phyloP scores from a whole-genome alignment of 1,140 invertebrate species.

The Probaryconus sp. region DNA sequence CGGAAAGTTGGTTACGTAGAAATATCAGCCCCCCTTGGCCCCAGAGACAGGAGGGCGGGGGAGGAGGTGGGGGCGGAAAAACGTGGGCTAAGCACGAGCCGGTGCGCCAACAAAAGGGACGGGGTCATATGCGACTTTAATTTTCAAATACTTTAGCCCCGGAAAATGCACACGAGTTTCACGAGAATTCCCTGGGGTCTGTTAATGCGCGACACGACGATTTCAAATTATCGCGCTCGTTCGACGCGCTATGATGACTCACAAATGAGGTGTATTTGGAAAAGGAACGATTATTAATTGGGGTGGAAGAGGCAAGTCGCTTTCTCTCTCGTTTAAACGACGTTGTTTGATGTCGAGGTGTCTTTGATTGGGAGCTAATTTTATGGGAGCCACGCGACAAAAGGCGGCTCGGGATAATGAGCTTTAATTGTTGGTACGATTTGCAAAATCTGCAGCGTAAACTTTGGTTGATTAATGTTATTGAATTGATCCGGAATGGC shows the following conservation, averaged over 20 bases:
- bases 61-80: too few relatives aligned
- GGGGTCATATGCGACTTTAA: slow-evolving; percentile 32
- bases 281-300: slow-evolving; percentile 21
- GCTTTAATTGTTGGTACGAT: too few relatives aligned
- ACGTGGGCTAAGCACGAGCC: too few relatives aligned
- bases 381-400: too few relatives aligned
- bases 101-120: slow-evolving; percentile 36
- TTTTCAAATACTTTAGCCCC: slow-evolving; percentile 27
- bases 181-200: slow-evolving; percentile 30
- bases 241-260: too few relatives aligned
- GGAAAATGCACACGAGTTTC: slow-evolving; percentile 14
- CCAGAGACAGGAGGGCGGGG: slow-evolving; percentile 33
- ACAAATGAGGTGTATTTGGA: slow-evolving; percentile 20
- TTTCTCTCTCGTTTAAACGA: background rate
- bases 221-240: background rate
- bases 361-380: too few relatives aligned
- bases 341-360: background rate
- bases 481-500: too few relatives aligned
- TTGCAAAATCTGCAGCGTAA: too few relatives aligned
- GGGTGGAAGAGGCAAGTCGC: slow-evolving; percentile 3
- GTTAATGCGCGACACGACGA: background rate
- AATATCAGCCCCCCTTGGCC: slow-evolving; percentile 55
- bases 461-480: too few relatives aligned
- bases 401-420: too few relatives aligned
- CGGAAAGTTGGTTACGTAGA: slow-evolving; percentile 72